Evolutionary conservation across 2,888 invertebrate species (phyloP).

Genomic region (Aphidius colemani): DNA sequence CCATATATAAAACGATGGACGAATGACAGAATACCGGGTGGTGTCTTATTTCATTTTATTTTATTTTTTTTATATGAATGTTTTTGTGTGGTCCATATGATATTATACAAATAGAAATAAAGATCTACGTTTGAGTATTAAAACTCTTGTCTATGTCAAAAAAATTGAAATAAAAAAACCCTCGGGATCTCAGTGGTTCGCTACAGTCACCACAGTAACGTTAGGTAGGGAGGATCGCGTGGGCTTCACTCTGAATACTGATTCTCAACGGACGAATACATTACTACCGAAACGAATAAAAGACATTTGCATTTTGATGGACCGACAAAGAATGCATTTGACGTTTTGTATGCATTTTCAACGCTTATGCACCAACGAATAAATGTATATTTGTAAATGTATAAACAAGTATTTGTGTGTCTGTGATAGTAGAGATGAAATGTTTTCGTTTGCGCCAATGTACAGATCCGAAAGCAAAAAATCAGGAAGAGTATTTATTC

Average conservation of each 20-base stretch:
- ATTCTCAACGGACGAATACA: conserved; percentile 54
- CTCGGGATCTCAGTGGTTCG: conserved; percentile 17
- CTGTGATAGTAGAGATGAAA: too few relatives aligned
- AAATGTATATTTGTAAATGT: background rate
- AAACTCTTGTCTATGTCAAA: too few relatives aligned
- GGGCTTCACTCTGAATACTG: conserved; percentile 51
- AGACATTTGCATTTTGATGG: conserved; percentile 57
- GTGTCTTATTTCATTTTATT: too few relatives aligned
- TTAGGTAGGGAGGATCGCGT: conserved; percentile 49
- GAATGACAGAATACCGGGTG: background rate
- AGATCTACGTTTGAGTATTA: too few relatives aligned
- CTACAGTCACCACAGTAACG: conserved; percentile 38
- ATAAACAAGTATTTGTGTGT: background rate
- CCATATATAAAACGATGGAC: conserved; percentile 35
- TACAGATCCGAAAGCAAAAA: too few relatives aligned
- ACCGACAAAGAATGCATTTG: conserved; percentile 55
- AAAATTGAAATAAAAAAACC: conserved; percentile 17
- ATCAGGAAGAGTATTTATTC: too few relatives aligned
- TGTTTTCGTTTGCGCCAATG: too few relatives aligned
- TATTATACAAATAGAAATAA: too few relatives aligned
- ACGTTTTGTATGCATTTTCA: conserved; percentile 53
- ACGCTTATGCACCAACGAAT: background rate
- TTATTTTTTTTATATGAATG: too few relatives aligned
- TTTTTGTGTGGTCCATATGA: too few relatives aligned
- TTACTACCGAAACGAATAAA: conserved; percentile 50